phyloP scores from a whole-genome alignment of 2,797 vertebrate species.

The Gobionotothen gibberifrons region DNA sequence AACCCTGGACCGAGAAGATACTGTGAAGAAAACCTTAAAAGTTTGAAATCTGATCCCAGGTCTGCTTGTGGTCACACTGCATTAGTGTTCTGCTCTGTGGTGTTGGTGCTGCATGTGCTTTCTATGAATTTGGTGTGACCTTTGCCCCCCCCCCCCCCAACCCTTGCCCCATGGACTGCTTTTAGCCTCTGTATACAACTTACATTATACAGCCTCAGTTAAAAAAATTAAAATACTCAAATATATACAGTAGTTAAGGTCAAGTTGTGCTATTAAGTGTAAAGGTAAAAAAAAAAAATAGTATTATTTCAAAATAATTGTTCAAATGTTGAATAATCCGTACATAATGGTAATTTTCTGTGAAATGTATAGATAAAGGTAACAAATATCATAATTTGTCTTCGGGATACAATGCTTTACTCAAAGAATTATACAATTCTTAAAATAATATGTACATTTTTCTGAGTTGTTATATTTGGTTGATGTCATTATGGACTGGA shows the following conservation, averaged over 20 bases:
- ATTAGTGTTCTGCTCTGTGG: constrained; percentile 63
- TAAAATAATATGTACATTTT: not conserved
- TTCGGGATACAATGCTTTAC: not conserved
- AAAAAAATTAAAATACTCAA: not conserved
- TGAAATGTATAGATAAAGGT: not conserved
- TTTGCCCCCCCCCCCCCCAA: not conserved
- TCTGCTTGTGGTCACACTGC: constrained; percentile 78
- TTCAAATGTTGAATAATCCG: not conserved
- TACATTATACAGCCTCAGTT: not conserved
- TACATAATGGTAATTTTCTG: not conserved
- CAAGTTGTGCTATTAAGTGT: too few species aligned
- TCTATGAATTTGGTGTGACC: constrained; percentile 47
- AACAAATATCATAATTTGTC: not conserved
- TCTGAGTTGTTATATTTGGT: not conserved
- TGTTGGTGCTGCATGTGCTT: constrained; percentile 78
- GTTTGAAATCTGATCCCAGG: constrained; percentile 68
- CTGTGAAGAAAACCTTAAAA: constrained; percentile 7
- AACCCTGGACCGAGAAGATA: not conserved
- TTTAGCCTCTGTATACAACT: not conserved
- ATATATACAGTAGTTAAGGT: not conserved
- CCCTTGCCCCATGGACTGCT: not conserved
- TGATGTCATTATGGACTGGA: not conserved
- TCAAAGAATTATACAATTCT: not conserved
- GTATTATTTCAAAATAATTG: too few species aligned
- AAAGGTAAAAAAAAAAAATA: too few species aligned